A percentile compares a stretch with the other conserved stretches of the same genome.
phyloP scores from a whole-genome alignment of 1,140 invertebrate genomes.

The Zophobas atratus region DNA sequence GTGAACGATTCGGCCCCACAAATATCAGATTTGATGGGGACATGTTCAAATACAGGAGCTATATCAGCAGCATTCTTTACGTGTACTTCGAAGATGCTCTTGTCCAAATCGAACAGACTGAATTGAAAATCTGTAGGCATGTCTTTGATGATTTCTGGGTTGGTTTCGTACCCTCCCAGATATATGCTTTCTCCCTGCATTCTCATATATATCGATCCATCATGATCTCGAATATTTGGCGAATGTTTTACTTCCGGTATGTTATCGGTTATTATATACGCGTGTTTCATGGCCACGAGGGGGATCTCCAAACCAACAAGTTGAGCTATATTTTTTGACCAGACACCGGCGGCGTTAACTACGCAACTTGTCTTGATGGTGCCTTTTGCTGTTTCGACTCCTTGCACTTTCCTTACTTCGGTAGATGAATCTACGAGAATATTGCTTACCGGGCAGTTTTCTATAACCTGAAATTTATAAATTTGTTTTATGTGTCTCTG shows the following conservation, averaged over 20 bases:
- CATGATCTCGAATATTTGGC: constrained; percentile 90
- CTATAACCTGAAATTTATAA: constrained; percentile 75
- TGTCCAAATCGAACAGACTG: constrained; percentile 88
- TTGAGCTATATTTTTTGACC: constrained; percentile 82
- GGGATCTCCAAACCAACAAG: constrained; percentile 83
- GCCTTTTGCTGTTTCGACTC: constrained; percentile 82
- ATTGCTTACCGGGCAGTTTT: constrained; percentile 82
- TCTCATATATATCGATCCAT: constrained; percentile 86
- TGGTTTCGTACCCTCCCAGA: constrained; percentile 90
- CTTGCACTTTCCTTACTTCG: constrained; percentile 78
- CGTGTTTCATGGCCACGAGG: constrained; percentile 88
- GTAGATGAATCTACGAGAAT: constrained; percentile 69
- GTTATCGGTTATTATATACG: constrained; percentile 87
- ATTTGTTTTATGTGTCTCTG: constrained; percentile 23
- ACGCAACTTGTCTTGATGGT: constrained; percentile 82
- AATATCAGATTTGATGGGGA: constrained; percentile 88
- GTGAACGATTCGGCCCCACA: constrained; percentile 92
- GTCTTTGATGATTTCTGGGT: constrained; percentile 85
- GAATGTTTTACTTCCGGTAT: constrained; percentile 80
- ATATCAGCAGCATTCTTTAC: constrained; percentile 81
- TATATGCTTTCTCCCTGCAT: constrained; percentile 86
- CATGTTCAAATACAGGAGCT: constrained; percentile 79
- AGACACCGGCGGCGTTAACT: constrained; percentile 85
- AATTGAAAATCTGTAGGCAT: constrained; percentile 85
- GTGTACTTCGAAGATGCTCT: constrained; percentile 85